A percentile compares a stretch with the other conserved stretches of the same genome.
These are phyloP conservation scores for Lissonota sp. DNA, from an alignment of 2,888 invertebrate genomes.

Conservation along the genomic window DNA sequence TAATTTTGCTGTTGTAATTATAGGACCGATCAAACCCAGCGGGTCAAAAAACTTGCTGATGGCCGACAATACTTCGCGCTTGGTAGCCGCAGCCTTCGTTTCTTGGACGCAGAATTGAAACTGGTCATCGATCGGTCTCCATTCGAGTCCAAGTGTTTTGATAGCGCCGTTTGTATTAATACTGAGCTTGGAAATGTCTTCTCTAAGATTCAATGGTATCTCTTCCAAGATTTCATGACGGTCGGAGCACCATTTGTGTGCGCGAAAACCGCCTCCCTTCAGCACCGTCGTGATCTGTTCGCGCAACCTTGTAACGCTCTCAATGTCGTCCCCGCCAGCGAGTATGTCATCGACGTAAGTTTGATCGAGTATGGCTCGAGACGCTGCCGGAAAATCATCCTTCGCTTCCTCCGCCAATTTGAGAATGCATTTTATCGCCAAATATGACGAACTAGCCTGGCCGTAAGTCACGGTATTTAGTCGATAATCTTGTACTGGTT, in stretches of 20 bases:
- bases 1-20: constrained; percentile 61
- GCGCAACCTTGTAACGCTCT: constrained; percentile 49
- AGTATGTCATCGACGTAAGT: constrained; percentile 72
- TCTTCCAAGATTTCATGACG: too few species aligned
- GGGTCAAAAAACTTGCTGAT: constrained; percentile 71
- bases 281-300: constrained; percentile 53
- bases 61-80: constrained; percentile 67
- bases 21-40: constrained; percentile 66
- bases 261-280: constrained; percentile 44
- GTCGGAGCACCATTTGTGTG: too few species aligned
- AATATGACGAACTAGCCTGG: constrained; percentile 65
- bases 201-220: too few species aligned
- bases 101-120: constrained; percentile 32
- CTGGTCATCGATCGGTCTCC: constrained; percentile 40
- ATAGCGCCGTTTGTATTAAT: constrained; percentile 7
- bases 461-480: constrained; percentile 69
- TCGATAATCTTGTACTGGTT: constrained; percentile 30
- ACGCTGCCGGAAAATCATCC: neutral
- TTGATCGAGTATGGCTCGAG: constrained; percentile 48
- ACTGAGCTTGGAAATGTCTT: too few species aligned
- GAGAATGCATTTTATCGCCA: constrained; percentile 48
- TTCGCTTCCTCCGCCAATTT: neutral
- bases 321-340: constrained; percentile 56
- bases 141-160: constrained; percentile 45
- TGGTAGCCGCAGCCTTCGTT: constrained; percentile 31